phyloP scores from a whole-genome alignment of 2,797 vertebrate species.

The Anableps anableps region DNA sequence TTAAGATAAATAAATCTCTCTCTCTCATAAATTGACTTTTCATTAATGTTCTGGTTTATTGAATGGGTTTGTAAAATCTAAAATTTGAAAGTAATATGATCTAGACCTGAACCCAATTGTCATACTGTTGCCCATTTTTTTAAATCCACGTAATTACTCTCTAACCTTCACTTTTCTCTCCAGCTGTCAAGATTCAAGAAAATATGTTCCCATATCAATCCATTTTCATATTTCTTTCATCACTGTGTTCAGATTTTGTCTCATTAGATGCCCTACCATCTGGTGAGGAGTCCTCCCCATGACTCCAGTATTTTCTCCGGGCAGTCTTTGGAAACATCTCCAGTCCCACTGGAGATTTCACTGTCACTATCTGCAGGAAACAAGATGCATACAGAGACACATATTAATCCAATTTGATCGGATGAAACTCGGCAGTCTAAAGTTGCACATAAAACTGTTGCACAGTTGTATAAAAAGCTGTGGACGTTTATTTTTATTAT shows the following conservation, averaged over 20 bases:
- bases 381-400: constrained; percentile 9
- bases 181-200: background rate
- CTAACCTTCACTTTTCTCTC: background rate
- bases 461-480: background rate
- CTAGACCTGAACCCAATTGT: background rate
- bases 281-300: constrained; percentile 93
- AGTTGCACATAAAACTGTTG: background rate
- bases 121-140: background rate
- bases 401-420: constrained; percentile 1
- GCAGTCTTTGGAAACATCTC: constrained; percentile 98
- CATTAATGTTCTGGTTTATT: background rate
- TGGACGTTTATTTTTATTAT: background rate
- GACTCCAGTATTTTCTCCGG: constrained; percentile 97
- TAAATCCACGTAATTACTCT: background rate
- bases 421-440: background rate
- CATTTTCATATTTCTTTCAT: background rate
- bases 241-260: background rate
- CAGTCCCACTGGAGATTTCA: constrained; percentile 97
- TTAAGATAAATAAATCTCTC: background rate
- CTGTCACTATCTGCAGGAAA: constrained; percentile 91
- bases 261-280: constrained; percentile 85
- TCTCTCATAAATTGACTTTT: too few relatives aligned
- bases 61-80: background rate
- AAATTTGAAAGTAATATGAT: background rate
- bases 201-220: background rate